Conservation (phyloP, 2,888 invertebrate genomes). For the Hyles lineata region DNA sequence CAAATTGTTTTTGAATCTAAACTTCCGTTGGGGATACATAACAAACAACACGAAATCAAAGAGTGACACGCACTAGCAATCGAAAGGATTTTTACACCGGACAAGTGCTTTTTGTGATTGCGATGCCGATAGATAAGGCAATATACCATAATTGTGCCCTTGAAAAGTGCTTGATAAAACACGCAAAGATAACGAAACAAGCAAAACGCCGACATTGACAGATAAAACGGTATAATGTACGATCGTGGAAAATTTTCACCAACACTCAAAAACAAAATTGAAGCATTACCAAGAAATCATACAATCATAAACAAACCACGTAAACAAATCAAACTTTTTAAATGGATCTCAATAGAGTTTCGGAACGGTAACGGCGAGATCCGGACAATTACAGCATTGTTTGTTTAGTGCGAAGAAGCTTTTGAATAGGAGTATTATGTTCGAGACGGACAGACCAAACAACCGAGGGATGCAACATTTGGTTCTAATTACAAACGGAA, state of each 20-base stretch:
- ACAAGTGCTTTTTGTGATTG: slow-evolving; percentile 32
- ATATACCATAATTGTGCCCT: slow-evolving; percentile 59
- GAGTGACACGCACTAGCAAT: not conserved
- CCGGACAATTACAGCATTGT: slow-evolving; percentile 33
- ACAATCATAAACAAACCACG: not conserved
- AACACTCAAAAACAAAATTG: not conserved
- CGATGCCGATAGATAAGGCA: slow-evolving; percentile 48
- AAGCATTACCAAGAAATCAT: not conserved
- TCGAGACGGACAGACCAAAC: slow-evolving; percentile 43
- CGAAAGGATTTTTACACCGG: not conserved
- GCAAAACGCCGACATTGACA: slow-evolving; percentile 40
- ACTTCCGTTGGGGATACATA: slow-evolving; percentile 8
- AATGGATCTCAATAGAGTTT: not conserved
- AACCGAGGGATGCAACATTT: slow-evolving; percentile 40
- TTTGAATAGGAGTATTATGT: slow-evolving; percentile 36
- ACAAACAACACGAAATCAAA: slow-evolving; percentile 9
- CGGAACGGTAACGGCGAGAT: not conserved
- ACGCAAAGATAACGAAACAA: slow-evolving; percentile 44
- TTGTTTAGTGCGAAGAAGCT: slow-evolving; percentile 30
- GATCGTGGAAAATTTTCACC: slow-evolving; percentile 41
- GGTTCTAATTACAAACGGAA: slow-evolving; percentile 34
- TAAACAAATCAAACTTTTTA: slow-evolving; percentile 14
- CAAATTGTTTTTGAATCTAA: not conserved
- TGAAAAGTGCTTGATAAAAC: slow-evolving; percentile 57
- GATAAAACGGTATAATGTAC: slow-evolving; percentile 40